These are phyloP conservation scores for Neolamprologus falcicula DNA, from an alignment of 2,113 vertebrate species.

Conservation along the genomic window DNA sequence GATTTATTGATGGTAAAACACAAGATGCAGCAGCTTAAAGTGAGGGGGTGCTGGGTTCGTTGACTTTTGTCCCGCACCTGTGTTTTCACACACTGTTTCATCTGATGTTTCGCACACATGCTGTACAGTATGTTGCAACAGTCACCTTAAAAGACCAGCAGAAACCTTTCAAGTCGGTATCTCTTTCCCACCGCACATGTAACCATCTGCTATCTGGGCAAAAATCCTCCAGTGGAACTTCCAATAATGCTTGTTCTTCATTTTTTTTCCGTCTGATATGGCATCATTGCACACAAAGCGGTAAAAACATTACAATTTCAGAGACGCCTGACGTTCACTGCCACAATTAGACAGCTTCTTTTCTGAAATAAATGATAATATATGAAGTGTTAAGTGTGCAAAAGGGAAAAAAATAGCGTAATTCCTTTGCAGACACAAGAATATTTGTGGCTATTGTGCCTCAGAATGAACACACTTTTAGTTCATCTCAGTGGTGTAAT, in stretches of 20 bases:
- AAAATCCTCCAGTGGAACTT: slow-evolving; percentile 39
- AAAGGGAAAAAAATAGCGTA: neutral
- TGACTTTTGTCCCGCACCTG: slow-evolving; percentile 55
- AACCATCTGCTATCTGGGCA: slow-evolving; percentile 6
- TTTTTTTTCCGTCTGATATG: neutral
- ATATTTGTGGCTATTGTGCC: slow-evolving; percentile 30
- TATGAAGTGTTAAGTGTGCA: neutral
- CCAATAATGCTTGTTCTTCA: neutral
- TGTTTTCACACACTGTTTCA: slow-evolving; percentile 18
- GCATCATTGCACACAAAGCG: neutral
- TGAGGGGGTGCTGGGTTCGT: slow-evolving; percentile 20
- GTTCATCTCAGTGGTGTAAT: slow-evolving; percentile 43
- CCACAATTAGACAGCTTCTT: neutral
- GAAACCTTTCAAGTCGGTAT: neutral
- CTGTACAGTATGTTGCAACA: slow-evolving; percentile 49
- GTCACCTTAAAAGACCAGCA: slow-evolving; percentile 48
- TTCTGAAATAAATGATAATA: neutral
- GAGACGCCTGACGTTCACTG: neutral
- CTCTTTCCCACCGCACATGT: neutral
- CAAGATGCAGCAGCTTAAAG: neutral
- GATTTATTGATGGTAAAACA: slow-evolving; percentile 32
- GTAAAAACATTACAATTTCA: neutral
- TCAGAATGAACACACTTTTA: slow-evolving; percentile 2
- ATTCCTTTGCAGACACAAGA: neutral
- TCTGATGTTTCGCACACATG: slow-evolving; percentile 10